Conservation (phyloP, 2,797 vertebrate genomes). For the Pantherophis alleghaniensis region DNA sequence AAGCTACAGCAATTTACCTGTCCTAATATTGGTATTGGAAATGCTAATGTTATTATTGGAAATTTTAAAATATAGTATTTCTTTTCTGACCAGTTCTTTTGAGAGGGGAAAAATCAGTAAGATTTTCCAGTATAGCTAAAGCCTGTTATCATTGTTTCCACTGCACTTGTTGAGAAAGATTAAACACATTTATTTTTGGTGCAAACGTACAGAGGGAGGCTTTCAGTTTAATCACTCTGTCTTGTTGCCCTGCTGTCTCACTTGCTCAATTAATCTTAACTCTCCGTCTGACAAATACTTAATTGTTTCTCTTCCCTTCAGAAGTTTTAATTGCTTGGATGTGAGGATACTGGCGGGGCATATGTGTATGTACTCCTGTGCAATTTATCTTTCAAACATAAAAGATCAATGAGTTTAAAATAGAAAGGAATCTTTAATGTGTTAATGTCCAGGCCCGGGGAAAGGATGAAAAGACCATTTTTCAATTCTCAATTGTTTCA, state of each 20-base stretch:
- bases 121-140: conserved; percentile 51
- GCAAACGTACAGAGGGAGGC: conserved; percentile 60
- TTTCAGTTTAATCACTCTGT: conserved; percentile 67
- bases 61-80: conserved; percentile 47
- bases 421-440: neutral
- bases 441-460: conserved; percentile 45
- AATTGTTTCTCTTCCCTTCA: conserved; percentile 60
- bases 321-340: conserved; percentile 54
- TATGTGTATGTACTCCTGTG: conserved; percentile 41
- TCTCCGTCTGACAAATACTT: conserved; percentile 61
- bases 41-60: conserved; percentile 8
- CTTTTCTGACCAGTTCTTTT: conserved; percentile 44
- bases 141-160: conserved; percentile 49
- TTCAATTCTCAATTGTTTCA: conserved; percentile 54
- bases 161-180: conserved; percentile 65
- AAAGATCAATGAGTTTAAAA: conserved; percentile 58
- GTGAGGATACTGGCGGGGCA: conserved; percentile 39
- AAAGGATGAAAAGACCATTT: conserved; percentile 47
- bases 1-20: neutral
- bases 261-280: conserved; percentile 67
- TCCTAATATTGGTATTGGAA: conserved; percentile 1
- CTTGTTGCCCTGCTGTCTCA: conserved; percentile 62
- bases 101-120: conserved; percentile 48
- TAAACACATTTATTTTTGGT: conserved; percentile 62
- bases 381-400: conserved; percentile 30